A percentile compares a stretch with the other conserved stretches of the same genome.
phyloP scores from a whole-genome alignment of 2,888 invertebrate genomes.

The Drosophila percnosoma region DNA sequence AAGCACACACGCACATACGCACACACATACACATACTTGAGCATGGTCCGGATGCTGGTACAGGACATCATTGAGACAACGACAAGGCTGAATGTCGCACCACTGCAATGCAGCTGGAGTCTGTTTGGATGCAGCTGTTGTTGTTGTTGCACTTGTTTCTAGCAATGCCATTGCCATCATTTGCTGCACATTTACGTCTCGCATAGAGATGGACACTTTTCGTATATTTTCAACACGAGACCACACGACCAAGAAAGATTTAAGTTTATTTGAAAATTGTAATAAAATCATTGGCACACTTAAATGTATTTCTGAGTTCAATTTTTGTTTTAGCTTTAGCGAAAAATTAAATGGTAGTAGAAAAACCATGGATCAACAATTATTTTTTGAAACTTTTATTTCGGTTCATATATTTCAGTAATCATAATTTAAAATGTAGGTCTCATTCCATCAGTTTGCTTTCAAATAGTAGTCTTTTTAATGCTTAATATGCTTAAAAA shows the following conservation, averaged over 20 bases:
- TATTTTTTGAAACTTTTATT: background rate
- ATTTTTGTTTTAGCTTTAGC: background rate
- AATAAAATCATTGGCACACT: background rate
- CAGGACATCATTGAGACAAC: conserved; percentile 59
- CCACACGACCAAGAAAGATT: background rate
- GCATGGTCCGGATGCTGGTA: conserved; percentile 42
- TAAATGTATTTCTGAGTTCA: background rate
- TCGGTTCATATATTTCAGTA: rapidly evolving
- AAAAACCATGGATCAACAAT: background rate
- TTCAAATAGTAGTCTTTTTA: background rate
- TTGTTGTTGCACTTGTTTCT: conserved; percentile 19
- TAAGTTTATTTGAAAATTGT: background rate
- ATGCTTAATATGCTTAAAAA: background rate
- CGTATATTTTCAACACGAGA: background rate
- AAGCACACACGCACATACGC: conserved; percentile 14
- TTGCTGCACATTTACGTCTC: conserved; percentile 19
- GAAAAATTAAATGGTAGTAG: background rate
- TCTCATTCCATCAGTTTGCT: background rate
- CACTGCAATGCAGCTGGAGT: conserved; percentile 29
- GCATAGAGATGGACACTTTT: conserved; percentile 4
- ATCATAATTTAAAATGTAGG: background rate
- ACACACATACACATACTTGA: conserved; percentile 8
- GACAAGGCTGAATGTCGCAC: conserved; percentile 30
- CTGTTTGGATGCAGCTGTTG: conserved; percentile 12
- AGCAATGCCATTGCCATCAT: conserved; percentile 27